Evolutionary conservation across 92 coral and sea anemone species (phyloP).

Genomic region (Nematostella vectensis): DNA sequence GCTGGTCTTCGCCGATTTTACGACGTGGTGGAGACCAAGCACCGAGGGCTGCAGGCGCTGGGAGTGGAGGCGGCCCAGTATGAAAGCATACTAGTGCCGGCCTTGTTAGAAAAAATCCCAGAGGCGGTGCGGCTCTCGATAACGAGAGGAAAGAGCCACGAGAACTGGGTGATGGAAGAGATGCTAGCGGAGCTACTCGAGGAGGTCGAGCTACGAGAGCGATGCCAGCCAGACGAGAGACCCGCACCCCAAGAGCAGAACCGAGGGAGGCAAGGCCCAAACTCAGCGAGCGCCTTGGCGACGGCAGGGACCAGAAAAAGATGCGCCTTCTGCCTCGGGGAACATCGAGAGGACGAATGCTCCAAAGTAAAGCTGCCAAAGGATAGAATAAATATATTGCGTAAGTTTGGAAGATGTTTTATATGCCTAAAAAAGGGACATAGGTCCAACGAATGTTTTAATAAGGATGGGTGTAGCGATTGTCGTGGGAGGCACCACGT

Average conservation of each 20-base stretch:
- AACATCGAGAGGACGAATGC: constrained; percentile 6
- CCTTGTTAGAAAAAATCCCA: constrained; percentile 24
- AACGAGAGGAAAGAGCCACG: constrained; percentile 24
- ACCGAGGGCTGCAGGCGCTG: not conserved
- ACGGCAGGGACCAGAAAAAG: not conserved
- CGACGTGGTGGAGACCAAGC: not conserved
- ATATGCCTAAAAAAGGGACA: constrained; percentile 7
- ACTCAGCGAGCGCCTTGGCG: not conserved
- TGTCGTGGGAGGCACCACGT: constrained; percentile 2
- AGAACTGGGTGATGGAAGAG: constrained; percentile 22
- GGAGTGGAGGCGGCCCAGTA: constrained; percentile 3
- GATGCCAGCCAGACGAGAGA: constrained; percentile 1
- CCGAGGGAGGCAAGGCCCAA: not conserved
- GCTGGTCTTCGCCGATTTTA: not conserved
- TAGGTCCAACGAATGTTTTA: not conserved
- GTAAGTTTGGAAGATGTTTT: constrained; percentile 12
- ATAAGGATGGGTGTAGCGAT: not conserved
- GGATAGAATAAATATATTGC: not conserved
- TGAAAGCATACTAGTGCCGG: constrained; percentile 37
- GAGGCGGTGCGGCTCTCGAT: constrained; percentile 9
- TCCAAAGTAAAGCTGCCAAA: not conserved
- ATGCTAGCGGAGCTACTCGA: constrained; percentile 15
- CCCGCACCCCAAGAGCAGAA: constrained; percentile 1
- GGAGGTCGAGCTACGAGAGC: constrained; percentile 31
- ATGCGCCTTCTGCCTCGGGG: constrained; percentile 4